A percentile compares a stretch with the other conserved stretches of the same genome.
Evolutionary conservation across 2,797 vertebrate genomes (phyloP).

Genomic region (Amniataba percoides): DNA sequence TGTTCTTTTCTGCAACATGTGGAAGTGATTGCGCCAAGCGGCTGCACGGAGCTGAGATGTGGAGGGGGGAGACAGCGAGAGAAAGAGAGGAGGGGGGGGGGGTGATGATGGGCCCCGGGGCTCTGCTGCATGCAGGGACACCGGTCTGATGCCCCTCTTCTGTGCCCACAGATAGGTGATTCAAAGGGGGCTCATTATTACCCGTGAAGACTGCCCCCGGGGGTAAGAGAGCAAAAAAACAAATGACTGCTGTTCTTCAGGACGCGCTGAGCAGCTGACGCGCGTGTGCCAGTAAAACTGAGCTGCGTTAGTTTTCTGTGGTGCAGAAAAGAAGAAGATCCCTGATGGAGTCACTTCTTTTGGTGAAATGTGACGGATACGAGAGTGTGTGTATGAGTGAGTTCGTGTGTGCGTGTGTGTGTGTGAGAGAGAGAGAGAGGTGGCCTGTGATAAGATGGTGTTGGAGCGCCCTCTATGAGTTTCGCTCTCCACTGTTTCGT

Average conservation of each 20-base stretch:
- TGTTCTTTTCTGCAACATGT: slow-evolving; percentile 91
- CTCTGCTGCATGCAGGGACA: slow-evolving; percentile 58
- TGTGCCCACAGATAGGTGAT: slow-evolving; percentile 64
- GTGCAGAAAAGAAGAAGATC: background rate
- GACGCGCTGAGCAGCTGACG: slow-evolving; percentile 63
- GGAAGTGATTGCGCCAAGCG: slow-evolving; percentile 92
- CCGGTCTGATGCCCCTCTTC: slow-evolving; percentile 58
- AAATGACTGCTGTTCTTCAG: slow-evolving; percentile 5
- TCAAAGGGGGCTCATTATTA: slow-evolving; percentile 67
- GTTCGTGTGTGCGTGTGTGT: slow-evolving; percentile 9
- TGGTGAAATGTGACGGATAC: background rate
- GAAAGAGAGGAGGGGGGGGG: slow-evolving; percentile 11
- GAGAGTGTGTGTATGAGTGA: slow-evolving; percentile 18
- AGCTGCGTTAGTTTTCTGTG: background rate
- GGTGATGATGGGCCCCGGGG: slow-evolving; percentile 60
- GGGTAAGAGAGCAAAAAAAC: slow-evolving; percentile 7
- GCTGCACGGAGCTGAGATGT: slow-evolving; percentile 71
- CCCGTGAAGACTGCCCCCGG: slow-evolving; percentile 38
- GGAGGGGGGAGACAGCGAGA: background rate
- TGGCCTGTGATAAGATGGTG: slow-evolving; percentile 78
- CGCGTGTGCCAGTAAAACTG: slow-evolving; percentile 47
- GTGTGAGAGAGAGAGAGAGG: background rate
- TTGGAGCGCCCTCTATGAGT: slow-evolving; percentile 92
- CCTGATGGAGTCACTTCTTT: slow-evolving; percentile 4
- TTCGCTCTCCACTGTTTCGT: slow-evolving; percentile 10